Evolutionary conservation across 37 sponge, comb jelly and placozoan species (phyloP).

Genomic region (Spongilla lacustris): DNA sequence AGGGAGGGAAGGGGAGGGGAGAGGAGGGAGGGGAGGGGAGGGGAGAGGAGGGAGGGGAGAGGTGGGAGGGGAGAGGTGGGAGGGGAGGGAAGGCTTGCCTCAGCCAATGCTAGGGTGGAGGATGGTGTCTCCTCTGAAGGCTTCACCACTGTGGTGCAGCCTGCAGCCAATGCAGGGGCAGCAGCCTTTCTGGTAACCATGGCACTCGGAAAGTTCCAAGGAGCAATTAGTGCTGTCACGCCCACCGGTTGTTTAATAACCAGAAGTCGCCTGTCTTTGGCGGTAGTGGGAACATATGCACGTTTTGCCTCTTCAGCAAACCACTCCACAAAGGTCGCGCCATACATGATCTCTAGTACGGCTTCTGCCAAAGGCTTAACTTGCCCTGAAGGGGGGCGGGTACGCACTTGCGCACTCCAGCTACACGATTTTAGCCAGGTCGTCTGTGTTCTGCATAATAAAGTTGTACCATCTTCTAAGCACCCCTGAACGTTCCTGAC

Average conservation of each 20-base stretch:
- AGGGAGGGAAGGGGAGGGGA: no score
- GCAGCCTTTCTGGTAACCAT: conserved; percentile 88
- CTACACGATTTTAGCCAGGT: conserved; percentile 71
- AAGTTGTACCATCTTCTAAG: conserved; percentile 66
- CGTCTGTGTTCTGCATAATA: conserved; percentile 57
- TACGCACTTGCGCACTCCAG: conserved; percentile 55
- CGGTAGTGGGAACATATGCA: conserved; percentile 64
- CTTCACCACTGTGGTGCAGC: conserved; percentile 85
- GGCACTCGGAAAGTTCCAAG: conserved; percentile 97
- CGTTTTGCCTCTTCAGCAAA: conserved; percentile 88
- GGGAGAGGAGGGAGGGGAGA: no score
- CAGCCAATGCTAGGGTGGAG: conserved; percentile 83
- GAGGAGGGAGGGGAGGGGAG: no score
- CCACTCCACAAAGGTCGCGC: conserved; percentile 89
- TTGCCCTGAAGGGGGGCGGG: conserved; percentile 71
- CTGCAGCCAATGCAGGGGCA: conserved; percentile 94
- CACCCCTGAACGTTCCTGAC: conserved; percentile 60
- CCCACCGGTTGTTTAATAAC: conserved; percentile 89
- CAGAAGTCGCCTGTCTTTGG: conserved; percentile 37
- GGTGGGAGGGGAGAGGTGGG: no score
- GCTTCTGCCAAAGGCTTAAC: conserved; percentile 80
- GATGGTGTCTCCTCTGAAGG: conserved; percentile 98
- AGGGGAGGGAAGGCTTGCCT: conserved; percentile 45
- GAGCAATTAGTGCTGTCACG: conserved; percentile 82
- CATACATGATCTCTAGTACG: conserved; percentile 84